A percentile compares a stretch with the other conserved stretches of the same genome.
Evolutionary conservation across 1,140 invertebrate species (phyloP).

Genomic region (Zaprionus lachaisei): DNA sequence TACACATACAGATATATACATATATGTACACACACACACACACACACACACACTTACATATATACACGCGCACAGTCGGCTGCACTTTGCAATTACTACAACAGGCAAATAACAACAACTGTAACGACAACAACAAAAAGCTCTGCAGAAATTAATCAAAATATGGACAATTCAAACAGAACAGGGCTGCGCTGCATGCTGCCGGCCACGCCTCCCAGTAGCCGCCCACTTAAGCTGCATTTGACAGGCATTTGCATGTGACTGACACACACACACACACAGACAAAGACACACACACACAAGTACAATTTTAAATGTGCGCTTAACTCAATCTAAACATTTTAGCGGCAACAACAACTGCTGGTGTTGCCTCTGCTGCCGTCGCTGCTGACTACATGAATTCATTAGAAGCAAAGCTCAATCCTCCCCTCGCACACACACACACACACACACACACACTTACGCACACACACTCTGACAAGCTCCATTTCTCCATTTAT

Average conservation of each 20-base stretch:
- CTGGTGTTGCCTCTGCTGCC: conserved; percentile 12
- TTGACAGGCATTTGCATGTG: conserved; percentile 46
- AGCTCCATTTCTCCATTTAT: conserved; percentile 41
- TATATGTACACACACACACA: conserved; percentile 10
- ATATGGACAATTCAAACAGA: conserved; percentile 65
- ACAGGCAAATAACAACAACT: conserved; percentile 29
- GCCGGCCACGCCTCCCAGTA: conserved; percentile 12
- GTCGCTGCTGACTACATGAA: conserved; percentile 38
- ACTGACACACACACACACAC: conserved; percentile 31
- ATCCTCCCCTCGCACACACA: conserved; percentile 23
- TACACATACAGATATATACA: conserved; percentile 9
- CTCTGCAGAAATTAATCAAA: conserved; percentile 58
- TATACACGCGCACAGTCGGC: conserved; percentile 15
- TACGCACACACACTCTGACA: not conserved
- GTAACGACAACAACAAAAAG: conserved; percentile 16
- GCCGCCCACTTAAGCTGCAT: conserved; percentile 37
- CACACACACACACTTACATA: conserved; percentile 4
- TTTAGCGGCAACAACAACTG: conserved; percentile 36
- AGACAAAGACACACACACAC: conserved; percentile 8
- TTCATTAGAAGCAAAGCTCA: conserved; percentile 41
- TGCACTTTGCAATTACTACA: conserved; percentile 58
- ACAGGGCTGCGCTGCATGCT: conserved; percentile 29
- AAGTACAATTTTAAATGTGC: conserved; percentile 26
- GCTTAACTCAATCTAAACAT: conserved; percentile 59
- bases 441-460: conserved; percentile 12